These are phyloP conservation scores for Gorsachius magnificus DNA, from an alignment of 2,797 vertebrate species.

Conservation along the genomic window DNA sequence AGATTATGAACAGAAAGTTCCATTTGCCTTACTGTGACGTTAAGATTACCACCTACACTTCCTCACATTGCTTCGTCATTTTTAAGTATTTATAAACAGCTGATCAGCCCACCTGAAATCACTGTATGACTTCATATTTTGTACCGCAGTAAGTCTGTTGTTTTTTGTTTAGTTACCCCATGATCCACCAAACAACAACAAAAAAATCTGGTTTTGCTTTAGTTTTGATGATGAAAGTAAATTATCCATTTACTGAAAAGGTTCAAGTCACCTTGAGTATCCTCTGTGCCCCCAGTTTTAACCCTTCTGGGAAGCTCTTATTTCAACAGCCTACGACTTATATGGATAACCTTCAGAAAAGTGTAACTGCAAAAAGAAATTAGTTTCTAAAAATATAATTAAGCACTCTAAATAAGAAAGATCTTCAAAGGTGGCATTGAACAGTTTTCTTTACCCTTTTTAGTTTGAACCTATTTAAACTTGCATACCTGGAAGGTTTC, in stretches of 20 bases:
- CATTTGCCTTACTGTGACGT: not conserved
- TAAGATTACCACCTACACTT: not conserved
- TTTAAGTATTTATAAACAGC: not conserved
- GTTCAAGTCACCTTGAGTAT: not conserved
- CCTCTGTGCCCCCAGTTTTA: not conserved
- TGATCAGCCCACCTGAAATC: not conserved
- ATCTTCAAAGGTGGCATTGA: not conserved
- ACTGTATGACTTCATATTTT: not conserved
- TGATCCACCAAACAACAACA: not conserved
- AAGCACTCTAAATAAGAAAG: not conserved
- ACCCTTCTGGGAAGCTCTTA: not conserved
- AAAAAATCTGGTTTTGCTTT: not conserved
- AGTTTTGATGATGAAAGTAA: not conserved
- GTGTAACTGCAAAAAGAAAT: not conserved
- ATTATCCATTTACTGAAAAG: not conserved
- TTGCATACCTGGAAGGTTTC: not conserved
- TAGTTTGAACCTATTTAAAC: not conserved
- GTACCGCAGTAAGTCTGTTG: not conserved
- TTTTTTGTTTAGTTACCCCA: not conserved
- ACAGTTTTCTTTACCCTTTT: not conserved
- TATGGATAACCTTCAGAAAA: not conserved
- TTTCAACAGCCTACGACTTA: not conserved
- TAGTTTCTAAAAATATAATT: not conserved
- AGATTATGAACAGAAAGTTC: not conserved
- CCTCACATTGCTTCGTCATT: not conserved